Percentiles rank a stretch among this genome's conserved stretches.
Conservation (phyloP, 2,113 vertebrate species). For the Embiotoca jacksoni region DNA sequence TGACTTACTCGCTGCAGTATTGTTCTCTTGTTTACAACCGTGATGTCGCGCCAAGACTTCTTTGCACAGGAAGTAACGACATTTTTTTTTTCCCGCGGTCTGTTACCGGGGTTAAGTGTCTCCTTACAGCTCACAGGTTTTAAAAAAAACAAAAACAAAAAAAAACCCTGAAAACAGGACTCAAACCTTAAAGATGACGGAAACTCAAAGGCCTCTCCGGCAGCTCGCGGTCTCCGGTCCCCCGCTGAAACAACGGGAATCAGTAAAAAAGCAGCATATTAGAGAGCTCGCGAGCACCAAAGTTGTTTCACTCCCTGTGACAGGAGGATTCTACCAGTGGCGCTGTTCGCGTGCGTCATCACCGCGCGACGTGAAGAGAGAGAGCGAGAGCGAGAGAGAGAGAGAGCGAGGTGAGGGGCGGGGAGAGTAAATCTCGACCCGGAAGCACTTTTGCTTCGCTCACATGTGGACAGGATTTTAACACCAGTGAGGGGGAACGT, state of each 20-base stretch:
- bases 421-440: constrained; percentile 60
- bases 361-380: constrained; percentile 39
- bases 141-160: neutral
- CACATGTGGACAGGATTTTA: constrained; percentile 85
- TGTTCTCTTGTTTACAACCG: constrained; percentile 61
- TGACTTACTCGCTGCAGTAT: constrained; percentile 4
- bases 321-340: constrained; percentile 2
- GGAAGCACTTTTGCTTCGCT: constrained; percentile 74
- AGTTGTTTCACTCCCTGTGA: constrained; percentile 19
- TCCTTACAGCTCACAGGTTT: neutral
- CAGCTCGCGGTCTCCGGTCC: neutral
- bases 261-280: neutral
- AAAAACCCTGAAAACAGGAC: neutral
- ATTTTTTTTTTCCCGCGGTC: constrained; percentile 84
- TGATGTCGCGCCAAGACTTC: constrained; percentile 81
- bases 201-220: neutral
- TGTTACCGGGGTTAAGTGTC: constrained; percentile 25
- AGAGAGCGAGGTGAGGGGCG: neutral
- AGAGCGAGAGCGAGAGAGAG: neutral
- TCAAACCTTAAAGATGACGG: neutral
- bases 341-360: constrained; percentile 41
- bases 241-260: no score
- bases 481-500: constrained; percentile 73
- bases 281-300: neutral
- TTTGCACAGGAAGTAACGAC: constrained; percentile 82